A percentile compares a stretch with the other conserved stretches of the same genome.
Evolutionary conservation across 2,888 invertebrate species (phyloP).

Genomic region (Morinoia aosen): DNA sequence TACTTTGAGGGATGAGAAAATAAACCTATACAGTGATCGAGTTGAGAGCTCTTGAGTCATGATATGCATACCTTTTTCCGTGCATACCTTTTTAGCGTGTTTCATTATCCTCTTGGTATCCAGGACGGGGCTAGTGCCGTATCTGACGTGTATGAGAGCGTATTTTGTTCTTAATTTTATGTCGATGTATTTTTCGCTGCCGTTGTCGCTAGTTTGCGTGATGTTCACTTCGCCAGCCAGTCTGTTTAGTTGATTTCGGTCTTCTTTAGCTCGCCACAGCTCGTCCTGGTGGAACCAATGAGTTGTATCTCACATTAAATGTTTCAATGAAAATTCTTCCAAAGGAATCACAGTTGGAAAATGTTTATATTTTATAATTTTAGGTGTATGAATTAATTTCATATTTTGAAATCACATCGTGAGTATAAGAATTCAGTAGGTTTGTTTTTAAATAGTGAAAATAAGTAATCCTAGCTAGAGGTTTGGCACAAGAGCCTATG

Average conservation of each 20-base stretch:
- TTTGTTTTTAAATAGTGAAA: no score
- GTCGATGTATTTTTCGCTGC: slow-evolving; percentile 70
- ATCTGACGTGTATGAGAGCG: slow-evolving; percentile 92
- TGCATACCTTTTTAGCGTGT: slow-evolving; percentile 81
- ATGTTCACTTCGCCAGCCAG: slow-evolving; percentile 92
- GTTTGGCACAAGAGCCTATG: not conserved
- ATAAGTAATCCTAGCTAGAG: no score
- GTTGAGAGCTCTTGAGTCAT: not conserved
- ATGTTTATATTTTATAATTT: no score
- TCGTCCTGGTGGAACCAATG: slow-evolving; percentile 56
- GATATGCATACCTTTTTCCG: slow-evolving; percentile 75
- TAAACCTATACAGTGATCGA: not conserved
- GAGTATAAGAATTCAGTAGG: no score
- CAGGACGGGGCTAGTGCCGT: slow-evolving; percentile 91
- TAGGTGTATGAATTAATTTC: no score
- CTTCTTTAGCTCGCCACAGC: slow-evolving; percentile 86
- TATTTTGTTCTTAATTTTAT: slow-evolving; percentile 88
- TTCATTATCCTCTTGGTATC: slow-evolving; percentile 90
- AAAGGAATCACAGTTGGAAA: not conserved
- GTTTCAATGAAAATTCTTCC: not conserved
- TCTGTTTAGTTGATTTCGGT: slow-evolving; percentile 88
- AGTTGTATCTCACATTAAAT: not conserved
- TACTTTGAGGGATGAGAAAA: not conserved
- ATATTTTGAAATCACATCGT: no score
- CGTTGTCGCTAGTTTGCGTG: slow-evolving; percentile 73